Evolutionary conservation across 2,888 invertebrate genomes (phyloP).

Genomic region (Tipula confusa): DNA sequence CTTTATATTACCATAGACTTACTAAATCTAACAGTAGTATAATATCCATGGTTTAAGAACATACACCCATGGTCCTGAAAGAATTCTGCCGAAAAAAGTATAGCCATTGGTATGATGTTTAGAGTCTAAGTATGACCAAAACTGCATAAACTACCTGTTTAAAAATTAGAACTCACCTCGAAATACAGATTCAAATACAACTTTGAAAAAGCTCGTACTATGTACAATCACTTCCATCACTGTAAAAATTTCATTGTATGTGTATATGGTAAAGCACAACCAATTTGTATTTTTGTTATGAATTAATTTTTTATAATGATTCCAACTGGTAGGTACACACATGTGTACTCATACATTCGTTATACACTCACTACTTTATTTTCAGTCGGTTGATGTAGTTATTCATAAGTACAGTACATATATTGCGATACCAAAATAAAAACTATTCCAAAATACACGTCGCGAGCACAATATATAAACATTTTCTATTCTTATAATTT

Average conservation of each 20-base stretch:
- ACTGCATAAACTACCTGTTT: too few relatives aligned
- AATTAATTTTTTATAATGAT: background rate
- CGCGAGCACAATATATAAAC: background rate
- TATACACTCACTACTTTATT: too few relatives aligned
- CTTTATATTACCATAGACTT: too few relatives aligned
- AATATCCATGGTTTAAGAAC: too few relatives aligned
- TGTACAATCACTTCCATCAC: background rate
- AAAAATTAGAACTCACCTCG: too few relatives aligned
- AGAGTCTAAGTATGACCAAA: too few relatives aligned
- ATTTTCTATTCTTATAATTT: background rate
- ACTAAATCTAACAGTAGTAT: too few relatives aligned
- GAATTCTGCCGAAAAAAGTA: too few relatives aligned
- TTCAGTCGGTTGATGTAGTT: background rate
- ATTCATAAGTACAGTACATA: background rate
- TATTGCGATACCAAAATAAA: background rate
- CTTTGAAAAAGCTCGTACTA: background rate
- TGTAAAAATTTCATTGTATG: background rate
- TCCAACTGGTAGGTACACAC: background rate
- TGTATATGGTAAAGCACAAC: background rate
- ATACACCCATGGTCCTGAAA: too few relatives aligned
- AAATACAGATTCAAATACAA: too few relatives aligned
- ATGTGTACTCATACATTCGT: background rate
- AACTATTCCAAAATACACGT: background rate
- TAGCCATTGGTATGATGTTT: too few relatives aligned
- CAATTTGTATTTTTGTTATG: background rate